Base-by-base conservation (phyloP, 2,797 vertebrate genomes). In the Microcaecilia unicolor region DNA sequence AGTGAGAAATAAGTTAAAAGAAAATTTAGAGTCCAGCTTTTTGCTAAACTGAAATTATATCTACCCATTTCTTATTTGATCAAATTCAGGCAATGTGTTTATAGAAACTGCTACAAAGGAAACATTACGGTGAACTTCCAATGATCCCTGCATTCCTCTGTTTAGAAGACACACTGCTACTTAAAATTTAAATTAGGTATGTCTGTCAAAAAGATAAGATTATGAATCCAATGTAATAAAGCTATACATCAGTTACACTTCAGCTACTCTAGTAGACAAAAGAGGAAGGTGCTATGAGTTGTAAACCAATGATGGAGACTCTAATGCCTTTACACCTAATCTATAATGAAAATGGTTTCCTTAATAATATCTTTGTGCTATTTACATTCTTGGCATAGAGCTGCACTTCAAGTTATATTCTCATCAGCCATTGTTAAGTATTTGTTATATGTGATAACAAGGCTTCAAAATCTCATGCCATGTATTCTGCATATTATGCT, bases 171-270 rank as follows among this genome's bases (percentile, higher is more conserved):
- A 30, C 58, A 18, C 1, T 1, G 12, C 43, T 3, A 2, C 10
- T n/a, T 1, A 10, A 14, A 6, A 14, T 17, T 2, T 17, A 35
- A 35, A 33, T 31, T 14, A 28, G 3, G 13, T 5, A 9, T 20
- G 28, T 22, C 10, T 31, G 3, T 2, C 18, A 9, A 30, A 41
- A 17, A 8, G 0, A 11, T 2, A 19, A 0, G 20, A 2, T 4
- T 15, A 26, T 40, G 29, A 14, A 17, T 27, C 6, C 2, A 6
- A 27, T 23, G 24, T 9, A 15, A 15, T 25, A 25, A 14, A 13
- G 15, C 11, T 27, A 1, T 4, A 28, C 14, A 16, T 21, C 2
- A 26, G 2, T 10, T 10, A 24, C 16, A 2, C 4, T 24, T 18
- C 10, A 31, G 28, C 32, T 1, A n/a, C 23, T 3, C 4, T 18